Evolutionary conservation across 2,888 invertebrate species (phyloP), one percentile per base, ranked within the genome.

Genomic region (Sympetrum striolatum): DNA sequence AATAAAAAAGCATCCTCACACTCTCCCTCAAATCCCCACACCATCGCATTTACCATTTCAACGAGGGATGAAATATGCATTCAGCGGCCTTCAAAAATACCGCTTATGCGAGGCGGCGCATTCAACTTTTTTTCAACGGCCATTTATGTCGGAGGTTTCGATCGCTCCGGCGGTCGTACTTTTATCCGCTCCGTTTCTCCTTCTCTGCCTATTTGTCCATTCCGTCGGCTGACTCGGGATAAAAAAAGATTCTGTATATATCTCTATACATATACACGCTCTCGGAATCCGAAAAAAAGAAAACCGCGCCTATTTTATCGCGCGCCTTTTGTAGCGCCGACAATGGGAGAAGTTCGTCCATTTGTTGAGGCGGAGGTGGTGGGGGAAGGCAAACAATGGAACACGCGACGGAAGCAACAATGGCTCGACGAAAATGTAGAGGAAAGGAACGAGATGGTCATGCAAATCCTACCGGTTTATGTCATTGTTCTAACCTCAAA

Each of bases 391-490:
- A 81, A 81, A 81, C 81, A 81, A 81, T 81, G 81, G 25, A 48
- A 5, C 48, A 48, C 48, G n/a, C 44, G 25, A 25, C 48, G 81
- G 81, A 81, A 48, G 81, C 48, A 8, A 48, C 81, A 81, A 81
- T 81, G 48, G 44, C 81, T n/a, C 25, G 81, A 25, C 81, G 48
- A 81, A 81, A 81, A 44, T 25, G 48, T 8, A 44, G 44, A 81
- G 25, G 81, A 81, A 81, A 81, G 81, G 81, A 44, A 81, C 48
- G 44, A 44, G 81, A 44, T 44, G 81, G 81, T 25, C n/a, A 81
- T 48, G 81, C 81, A 48, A 81, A 81, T 81, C 22, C 81, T 25
- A 44, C 44, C 81, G 39, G 81, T 81, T 81, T 81, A 81, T 81
- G 44, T 44, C 81, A 81, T 81, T 81, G 81, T 81, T n/a, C 81